phyloP scores from a whole-genome alignment of 2,888 invertebrate genomes.

The Microctonus brassicae region DNA sequence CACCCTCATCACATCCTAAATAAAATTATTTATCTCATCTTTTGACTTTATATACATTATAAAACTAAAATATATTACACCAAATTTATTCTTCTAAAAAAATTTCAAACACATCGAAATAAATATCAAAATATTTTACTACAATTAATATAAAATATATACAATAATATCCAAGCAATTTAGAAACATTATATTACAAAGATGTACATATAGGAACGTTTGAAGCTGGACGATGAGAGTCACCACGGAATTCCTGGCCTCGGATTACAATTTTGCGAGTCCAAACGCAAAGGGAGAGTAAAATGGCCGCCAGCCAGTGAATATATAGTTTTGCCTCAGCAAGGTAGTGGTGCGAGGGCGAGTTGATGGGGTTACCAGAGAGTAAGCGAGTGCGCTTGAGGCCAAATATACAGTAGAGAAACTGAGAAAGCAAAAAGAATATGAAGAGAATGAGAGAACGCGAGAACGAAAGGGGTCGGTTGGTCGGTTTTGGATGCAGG shows the following conservation, averaged over 20 bases:
- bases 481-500: conserved; percentile 41
- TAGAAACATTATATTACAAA: too few species aligned
- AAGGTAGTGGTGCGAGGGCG: conserved; percentile 56
- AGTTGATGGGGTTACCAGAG: conserved; percentile 58
- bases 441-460: conserved; percentile 40
- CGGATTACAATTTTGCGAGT: conserved; percentile 67
- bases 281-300: conserved; percentile 65
- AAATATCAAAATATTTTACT: too few species aligned
- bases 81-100: too few species aligned
- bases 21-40: too few species aligned
- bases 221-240: conserved; percentile 40
- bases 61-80: too few species aligned
- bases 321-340: conserved; percentile 65
- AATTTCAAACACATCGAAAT: too few species aligned
- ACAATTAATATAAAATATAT: too few species aligned
- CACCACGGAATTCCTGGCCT: conserved; percentile 59
- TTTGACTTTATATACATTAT: too few species aligned
- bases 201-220: too few species aligned
- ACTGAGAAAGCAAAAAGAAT: too few species aligned
- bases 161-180: too few species aligned
- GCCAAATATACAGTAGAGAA: conserved; percentile 48
- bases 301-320: conserved; percentile 68
- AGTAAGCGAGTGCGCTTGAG: conserved; percentile 41
- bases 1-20: too few species aligned
- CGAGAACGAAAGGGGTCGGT: conserved; percentile 39